Evolutionary conservation across 2,888 invertebrate genomes (phyloP).

Genomic region (Belgica antarctica): DNA sequence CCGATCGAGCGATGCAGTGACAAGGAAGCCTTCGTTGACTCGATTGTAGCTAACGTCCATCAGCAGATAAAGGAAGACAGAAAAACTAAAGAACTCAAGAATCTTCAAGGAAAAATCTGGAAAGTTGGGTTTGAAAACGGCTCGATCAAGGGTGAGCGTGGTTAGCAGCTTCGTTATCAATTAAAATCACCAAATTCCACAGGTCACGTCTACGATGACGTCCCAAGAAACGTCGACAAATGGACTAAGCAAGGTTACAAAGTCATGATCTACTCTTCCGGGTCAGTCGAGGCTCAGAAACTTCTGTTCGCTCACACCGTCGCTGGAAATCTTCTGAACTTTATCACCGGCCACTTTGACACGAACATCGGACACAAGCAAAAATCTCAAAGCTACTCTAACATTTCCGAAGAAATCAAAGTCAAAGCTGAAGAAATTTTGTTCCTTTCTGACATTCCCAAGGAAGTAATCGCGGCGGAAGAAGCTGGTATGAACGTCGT

Average conservation of each 20-base stretch:
- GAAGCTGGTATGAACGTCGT: conserved; percentile 68
- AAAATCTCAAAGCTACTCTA: conserved; percentile 72
- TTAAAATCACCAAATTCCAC: background rate
- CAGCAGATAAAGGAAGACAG: conserved; percentile 81
- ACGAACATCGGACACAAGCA: conserved; percentile 81
- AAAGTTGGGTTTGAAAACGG: conserved; percentile 77
- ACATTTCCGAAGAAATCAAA: conserved; percentile 68
- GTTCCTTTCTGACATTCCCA: conserved; percentile 81
- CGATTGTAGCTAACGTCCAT: conserved; percentile 68
- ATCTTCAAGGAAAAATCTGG: conserved; percentile 90
- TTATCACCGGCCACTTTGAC: conserved; percentile 80
- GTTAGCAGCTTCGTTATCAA: too few relatives aligned
- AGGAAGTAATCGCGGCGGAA: conserved; percentile 81
- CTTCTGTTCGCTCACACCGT: conserved; percentile 75
- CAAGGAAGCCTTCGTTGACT: conserved; percentile 60
- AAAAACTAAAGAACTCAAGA: conserved; percentile 76
- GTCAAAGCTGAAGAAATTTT: conserved; percentile 67
- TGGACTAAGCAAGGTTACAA: conserved; percentile 68
- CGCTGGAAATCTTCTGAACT: conserved; percentile 72
- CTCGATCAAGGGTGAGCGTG: conserved; percentile 63
- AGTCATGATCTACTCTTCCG: conserved; percentile 88
- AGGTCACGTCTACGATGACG: conserved; percentile 73
- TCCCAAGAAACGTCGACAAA: conserved; percentile 67
- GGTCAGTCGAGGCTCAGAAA: conserved; percentile 86
- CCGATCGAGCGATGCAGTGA: conserved; percentile 53